A percentile compares a stretch with the other conserved stretches of the same genome.
Evolutionary conservation across 1,140 invertebrate genomes (phyloP).

Genomic region (Coelopa frigida): DNA sequence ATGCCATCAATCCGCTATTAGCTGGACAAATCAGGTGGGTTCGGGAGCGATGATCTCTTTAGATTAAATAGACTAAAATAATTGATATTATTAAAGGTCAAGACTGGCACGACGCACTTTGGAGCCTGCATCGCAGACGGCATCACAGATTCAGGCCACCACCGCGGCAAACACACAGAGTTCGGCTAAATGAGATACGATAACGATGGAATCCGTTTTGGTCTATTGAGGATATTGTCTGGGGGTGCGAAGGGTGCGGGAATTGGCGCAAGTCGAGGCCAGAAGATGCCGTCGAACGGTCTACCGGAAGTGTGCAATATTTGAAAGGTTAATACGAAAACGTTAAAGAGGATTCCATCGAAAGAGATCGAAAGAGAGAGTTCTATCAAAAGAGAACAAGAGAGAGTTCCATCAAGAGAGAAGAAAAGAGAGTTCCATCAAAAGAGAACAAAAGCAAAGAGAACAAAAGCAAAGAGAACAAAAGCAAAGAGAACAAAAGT

Average conservation of each 20-base stretch:
- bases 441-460: not conserved
- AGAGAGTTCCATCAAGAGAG: too few species aligned
- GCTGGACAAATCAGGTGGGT: constrained; percentile 91
- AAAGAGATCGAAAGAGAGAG: not conserved
- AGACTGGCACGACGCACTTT: constrained; percentile 47
- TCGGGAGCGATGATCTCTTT: not conserved
- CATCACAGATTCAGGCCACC: constrained; percentile 40
- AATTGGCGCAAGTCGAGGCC: too few species aligned
- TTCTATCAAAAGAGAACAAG: not conserved
- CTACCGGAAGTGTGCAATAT: too few species aligned
- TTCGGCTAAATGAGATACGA: constrained; percentile 52
- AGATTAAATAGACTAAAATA: not conserved
- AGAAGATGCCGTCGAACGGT: too few species aligned
- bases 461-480: constrained; percentile 1
- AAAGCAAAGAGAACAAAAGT: too few species aligned
- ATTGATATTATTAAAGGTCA: constrained; percentile 26
- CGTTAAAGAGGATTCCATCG: constrained; percentile 3
- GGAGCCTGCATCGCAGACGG: constrained; percentile 42
- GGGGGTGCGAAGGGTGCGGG: too few species aligned
- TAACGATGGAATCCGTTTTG: constrained; percentile 55
- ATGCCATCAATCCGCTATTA: constrained; percentile 96
- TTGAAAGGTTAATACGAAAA: too few species aligned
- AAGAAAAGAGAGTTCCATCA: not conserved
- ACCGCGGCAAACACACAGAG: constrained; percentile 29
- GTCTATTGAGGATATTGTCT: constrained; percentile 49